Evolutionary conservation across 2,888 invertebrate genomes (phyloP), one percentile per base, ranked within the genome.

Genomic region (Monopis laevigella): DNA sequence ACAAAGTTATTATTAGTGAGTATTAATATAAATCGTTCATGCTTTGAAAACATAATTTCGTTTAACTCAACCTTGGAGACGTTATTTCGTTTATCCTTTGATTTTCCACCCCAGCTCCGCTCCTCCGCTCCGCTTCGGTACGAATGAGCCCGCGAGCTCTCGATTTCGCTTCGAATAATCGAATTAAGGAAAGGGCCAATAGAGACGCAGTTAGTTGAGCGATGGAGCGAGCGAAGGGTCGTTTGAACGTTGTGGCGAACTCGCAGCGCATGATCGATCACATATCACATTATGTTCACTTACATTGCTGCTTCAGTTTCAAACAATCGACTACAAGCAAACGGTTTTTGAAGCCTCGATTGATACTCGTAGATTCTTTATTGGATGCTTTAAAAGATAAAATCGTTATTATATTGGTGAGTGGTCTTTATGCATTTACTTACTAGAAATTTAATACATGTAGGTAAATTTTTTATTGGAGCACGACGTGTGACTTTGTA

Each of bases 71-170:
- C 54, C 56, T 58, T 55, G 53, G 55, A 59, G 56, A 56, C 57
- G 57, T 51, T 53, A 55, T 63, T 59, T 58, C 55, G 56, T 59
- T 60, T 62, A 62, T 60, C 57, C 60, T 64, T 63, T 65, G 63
- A 66, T 63, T 63, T 66, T 58, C 55, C 59, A 54, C 54, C 52
- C 54, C 54, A 52, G 55, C 54, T 53, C 52, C 51, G 49, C 49
- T 51, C 50, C 51, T 51, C n/a, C n/a, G n/a, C n/a, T n/a, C n/a
- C n/a, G n/a, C 24, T 11, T n/a, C 19, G 54, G 53, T 52, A 56
- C 53, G 53, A 51, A 47, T 53, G 54, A 51, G 53, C 53, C 46
- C 55, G 55, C 55, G 53, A 55, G 49, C 52, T 51, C 53, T 51
- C 52, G 44, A 47, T 46, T 39, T 39, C 39, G 16, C 39, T 39